A percentile compares a stretch with the other conserved stretches of the same genome.
These are phyloP conservation scores for Cherax quadricarinatus DNA, from an alignment of 1,140 invertebrate genomes.

Conservation along the genomic window DNA sequence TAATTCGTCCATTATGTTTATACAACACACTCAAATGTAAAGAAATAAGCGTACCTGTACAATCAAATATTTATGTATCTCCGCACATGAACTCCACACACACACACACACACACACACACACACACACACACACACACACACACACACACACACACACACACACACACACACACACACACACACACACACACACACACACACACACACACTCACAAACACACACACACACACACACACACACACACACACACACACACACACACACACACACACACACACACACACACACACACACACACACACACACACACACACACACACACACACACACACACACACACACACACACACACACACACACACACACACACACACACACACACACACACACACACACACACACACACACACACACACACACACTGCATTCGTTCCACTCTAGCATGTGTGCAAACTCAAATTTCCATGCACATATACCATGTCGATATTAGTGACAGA, in stretches of 20 bases:
- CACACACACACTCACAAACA: slow-evolving; percentile 30
- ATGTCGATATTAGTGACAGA: no score
- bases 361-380: slow-evolving; percentile 11
- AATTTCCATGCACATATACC: no score
- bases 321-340: slow-evolving; percentile 13
- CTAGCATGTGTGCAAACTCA: no score
- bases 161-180: slow-evolving; percentile 33
- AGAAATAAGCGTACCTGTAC: no score
- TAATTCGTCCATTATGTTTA: no score
- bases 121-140: slow-evolving; percentile 33
- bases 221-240: slow-evolving; percentile 36
- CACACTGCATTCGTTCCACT: no score
- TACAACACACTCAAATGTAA: no score
- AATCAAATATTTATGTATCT: not conserved
- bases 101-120: slow-evolving; percentile 32
- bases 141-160: slow-evolving; percentile 30
- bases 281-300: slow-evolving; percentile 28
- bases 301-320: slow-evolving; percentile 22
- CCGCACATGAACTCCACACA: no score
- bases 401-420: no score
- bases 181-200: slow-evolving; percentile 28
- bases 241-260: slow-evolving; percentile 31
- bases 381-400: slow-evolving; percentile 10
- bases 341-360: slow-evolving; percentile 11
- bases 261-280: slow-evolving; percentile 22